A percentile compares a stretch with the other conserved stretches of the same genome.
Evolutionary conservation across 1,140 invertebrate genomes (phyloP).

Genomic region (Callitettix versicolor): DNA sequence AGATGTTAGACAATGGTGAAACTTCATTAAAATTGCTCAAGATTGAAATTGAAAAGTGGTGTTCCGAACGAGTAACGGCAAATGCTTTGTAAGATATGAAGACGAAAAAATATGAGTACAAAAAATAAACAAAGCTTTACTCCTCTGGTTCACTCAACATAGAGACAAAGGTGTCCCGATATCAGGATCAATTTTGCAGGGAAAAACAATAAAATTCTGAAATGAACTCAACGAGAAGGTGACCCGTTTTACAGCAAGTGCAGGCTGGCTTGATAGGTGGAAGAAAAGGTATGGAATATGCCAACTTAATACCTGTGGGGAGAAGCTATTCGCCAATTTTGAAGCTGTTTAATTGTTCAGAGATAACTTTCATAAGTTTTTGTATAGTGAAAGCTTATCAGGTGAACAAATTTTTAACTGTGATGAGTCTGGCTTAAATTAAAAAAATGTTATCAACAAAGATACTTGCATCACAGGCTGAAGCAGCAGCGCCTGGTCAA

Average conservation of each 20-base stretch:
- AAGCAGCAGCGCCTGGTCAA: slow-evolving; percentile 22
- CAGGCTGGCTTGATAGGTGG: slow-evolving; percentile 26
- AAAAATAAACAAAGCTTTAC: no score
- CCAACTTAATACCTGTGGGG: slow-evolving; percentile 20
- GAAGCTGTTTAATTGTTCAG: slow-evolving; percentile 4
- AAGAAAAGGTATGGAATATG: slow-evolving; percentile 22
- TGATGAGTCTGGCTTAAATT: slow-evolving; percentile 29
- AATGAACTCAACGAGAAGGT: slow-evolving; percentile 20
- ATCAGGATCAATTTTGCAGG: slow-evolving; percentile 24
- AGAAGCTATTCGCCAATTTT: slow-evolving; percentile 19
- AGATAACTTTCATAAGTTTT: slow-evolving; percentile 12
- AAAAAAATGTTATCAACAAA: slow-evolving; percentile 24
- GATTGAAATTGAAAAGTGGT: no score
- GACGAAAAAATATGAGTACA: no score
- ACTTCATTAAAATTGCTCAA: no score
- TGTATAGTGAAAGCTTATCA: slow-evolving; percentile 11
- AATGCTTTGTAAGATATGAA: no score
- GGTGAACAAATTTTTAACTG: slow-evolving; percentile 28
- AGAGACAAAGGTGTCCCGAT: slow-evolving; percentile 17
- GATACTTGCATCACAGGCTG: slow-evolving; percentile 21
- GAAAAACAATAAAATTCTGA: slow-evolving; percentile 20
- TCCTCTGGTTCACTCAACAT: no score
- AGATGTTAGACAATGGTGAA: no score
- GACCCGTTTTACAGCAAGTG: slow-evolving; percentile 25
- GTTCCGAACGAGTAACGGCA: no score